phyloP scores from a whole-genome alignment of 1,140 invertebrate species.

The Aphelenchoides besseyi region DNA sequence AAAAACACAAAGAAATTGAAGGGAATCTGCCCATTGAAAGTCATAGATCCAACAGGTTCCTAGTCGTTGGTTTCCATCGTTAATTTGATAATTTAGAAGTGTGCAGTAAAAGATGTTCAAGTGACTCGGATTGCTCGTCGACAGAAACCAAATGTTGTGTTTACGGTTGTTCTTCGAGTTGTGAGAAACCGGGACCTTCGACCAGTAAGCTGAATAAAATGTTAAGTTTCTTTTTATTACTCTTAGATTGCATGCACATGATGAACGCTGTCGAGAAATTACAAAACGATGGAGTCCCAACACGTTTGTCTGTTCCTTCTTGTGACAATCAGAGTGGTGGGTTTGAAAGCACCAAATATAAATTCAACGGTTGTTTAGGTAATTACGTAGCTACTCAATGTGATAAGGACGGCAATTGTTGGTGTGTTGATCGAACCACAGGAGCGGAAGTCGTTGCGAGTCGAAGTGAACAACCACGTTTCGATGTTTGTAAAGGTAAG shows the following conservation, averaged over 20 bases:
- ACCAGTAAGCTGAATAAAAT: background rate
- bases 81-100: no score
- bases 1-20: background rate
- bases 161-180: slow-evolving; percentile 2
- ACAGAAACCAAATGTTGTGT: background rate
- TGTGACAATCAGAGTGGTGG: slow-evolving; percentile 39
- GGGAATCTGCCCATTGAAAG: slow-evolving; percentile 2
- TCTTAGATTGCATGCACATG: slow-evolving; percentile 41
- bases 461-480: slow-evolving; percentile 24
- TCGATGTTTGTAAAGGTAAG: slow-evolving; percentile 25
- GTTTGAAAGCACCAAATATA: no score
- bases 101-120: background rate
- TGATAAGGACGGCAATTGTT: slow-evolving; percentile 41
- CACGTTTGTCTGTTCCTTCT: slow-evolving; percentile 21
- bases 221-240: background rate
- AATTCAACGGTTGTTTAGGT: slow-evolving; percentile 36
- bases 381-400: slow-evolving; percentile 40
- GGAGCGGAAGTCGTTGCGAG: slow-evolving; percentile 46
- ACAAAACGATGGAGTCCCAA: slow-evolving; percentile 19
- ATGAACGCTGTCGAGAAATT: slow-evolving; percentile 30
- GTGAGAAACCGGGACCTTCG: background rate
- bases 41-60: background rate
- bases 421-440: slow-evolving; percentile 43
- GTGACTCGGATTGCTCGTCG: background rate
- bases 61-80: no score